Evolutionary conservation across 2,888 invertebrate species (phyloP), one percentile per base, ranked within the genome.

Genomic region (Beris chalybata): DNA sequence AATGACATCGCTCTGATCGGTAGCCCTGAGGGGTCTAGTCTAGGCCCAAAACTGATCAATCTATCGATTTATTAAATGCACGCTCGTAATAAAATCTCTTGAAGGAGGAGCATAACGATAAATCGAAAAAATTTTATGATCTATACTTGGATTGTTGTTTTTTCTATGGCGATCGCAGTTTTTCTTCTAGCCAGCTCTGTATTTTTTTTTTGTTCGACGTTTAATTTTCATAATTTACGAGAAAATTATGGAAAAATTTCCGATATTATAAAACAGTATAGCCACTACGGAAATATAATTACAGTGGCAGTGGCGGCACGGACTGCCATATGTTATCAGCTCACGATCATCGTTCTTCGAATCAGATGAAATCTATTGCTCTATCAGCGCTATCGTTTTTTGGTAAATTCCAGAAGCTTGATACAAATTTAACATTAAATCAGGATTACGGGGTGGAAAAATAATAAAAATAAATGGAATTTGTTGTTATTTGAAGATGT

Each of bases 331-430:
- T 56, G 56, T 43, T 43, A 44, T 32, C 54, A 54, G n/a, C 13
- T 43, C 15, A 52, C 52, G 29, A 15, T 7, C 13, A 22, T 22
- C 22, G 12, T 15, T 13, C 5, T 15, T 13, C 13, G n/a, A n/a
- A 13, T 7, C 13, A 15, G 13, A 11, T 11, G 13, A 13, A 22
- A 22, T 52, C 52, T 58, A 58, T 58, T 45, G 58, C 47, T 58
- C 58, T 61, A 61, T 61, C 61, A 61, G 15, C 50, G 52, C 32
- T 52, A 61, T 52, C 59, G 61, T 56, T 59, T 61, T 67, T 65
- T 50, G 55, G 65, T 67, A 53, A 67, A 67, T 67, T 67, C 67
- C 67, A 67, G 67, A 67, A 67, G 67, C 67, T 67, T 67, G 65
- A 67, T 67, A 64, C 50, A 56, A 50, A 67, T 54, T 65, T 31